Evolutionary conservation across 1,140 invertebrate species (phyloP), one percentile per base, ranked within the genome.

Genomic region (Drosophila jambulina): DNA sequence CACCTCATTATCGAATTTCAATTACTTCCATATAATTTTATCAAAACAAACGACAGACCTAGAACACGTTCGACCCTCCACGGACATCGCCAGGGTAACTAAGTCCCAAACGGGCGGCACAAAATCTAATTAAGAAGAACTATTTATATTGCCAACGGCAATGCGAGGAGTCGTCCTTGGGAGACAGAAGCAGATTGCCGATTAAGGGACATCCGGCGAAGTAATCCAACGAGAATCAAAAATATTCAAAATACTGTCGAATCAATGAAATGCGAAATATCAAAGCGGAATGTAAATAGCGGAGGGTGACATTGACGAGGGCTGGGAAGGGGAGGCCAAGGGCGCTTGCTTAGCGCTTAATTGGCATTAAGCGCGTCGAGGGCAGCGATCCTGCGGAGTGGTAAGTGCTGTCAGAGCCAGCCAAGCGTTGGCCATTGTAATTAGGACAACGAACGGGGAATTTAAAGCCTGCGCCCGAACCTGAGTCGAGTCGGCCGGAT

Each of bases 361-460:
- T 88, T 88, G 84, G 84, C 84, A 88, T 88, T 88, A 90, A 75
- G 81, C 69, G 80, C 85, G 85, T 78, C 75, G 75, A 79, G 70
- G 80, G 43, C 62, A 40, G 53, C 27, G 29, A 12, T 43, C 27
- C 51, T 70, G 77, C 59, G 64, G 71, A 68, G 80, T 68, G 80
- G 81, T 79, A 75, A 79, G 76, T 70, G 75, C 70, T 79, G 65
- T 79, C 75, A 87, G 45, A 58, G 69, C 62, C 84, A 87, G 62
- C 83, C 42, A 76, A 67, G 69, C 82, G 83, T 70, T 82, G 56
- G 75, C 74, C 78, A 81, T 81, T 84, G 74, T 88, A 84, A 88
- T 88, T 90, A 84, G 78, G 75, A 78, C 53, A 38, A 81, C 75
- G 45, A 48, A 59, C 72, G 51, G 51, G 42, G 34, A 68, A 67